Conservation (phyloP, 2,797 vertebrate species). For the Mus spretus region DNA sequence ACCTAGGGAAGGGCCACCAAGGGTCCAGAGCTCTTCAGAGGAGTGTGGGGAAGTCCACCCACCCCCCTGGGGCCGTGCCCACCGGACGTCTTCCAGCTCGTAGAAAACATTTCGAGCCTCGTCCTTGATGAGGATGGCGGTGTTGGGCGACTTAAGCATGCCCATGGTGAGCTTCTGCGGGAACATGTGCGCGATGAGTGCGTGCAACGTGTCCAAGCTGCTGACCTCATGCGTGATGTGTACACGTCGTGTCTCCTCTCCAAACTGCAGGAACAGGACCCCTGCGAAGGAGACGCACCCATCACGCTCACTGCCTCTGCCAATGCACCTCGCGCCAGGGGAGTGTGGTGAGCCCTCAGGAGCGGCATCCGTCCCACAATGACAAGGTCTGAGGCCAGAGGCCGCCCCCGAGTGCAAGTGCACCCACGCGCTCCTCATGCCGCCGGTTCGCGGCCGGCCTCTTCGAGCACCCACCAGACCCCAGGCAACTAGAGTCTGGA, state of each 20-base stretch:
- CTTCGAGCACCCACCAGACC: neutral
- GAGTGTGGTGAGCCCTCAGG: neutral
- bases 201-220: slow-evolving; percentile 98
- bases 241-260: slow-evolving; percentile 97
- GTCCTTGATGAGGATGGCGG: slow-evolving; percentile 99
- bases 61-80: neutral
- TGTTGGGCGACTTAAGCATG: slow-evolving; percentile 99
- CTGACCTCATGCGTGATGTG: slow-evolving; percentile 99
- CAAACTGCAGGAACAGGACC: slow-evolving; percentile 98
- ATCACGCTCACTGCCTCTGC: neutral
- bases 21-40: neutral
- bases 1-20: neutral
- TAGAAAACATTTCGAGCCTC: slow-evolving; percentile 99
- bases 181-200: slow-evolving; percentile 99
- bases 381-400: slow-evolving; percentile 78
- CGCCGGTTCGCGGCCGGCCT: neutral
- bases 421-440: slow-evolving; percentile 80
- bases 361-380: slow-evolving; percentile 44
- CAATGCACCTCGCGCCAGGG: neutral
- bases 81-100: slow-evolving; percentile 97
- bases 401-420: slow-evolving; percentile 75
- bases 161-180: slow-evolving; percentile 99
- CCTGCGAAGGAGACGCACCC: slow-evolving; percentile 88
- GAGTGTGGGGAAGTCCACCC: slow-evolving; percentile 14
- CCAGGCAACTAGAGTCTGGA: neutral